Base-by-base conservation (phyloP, 2,113 vertebrate species). In the Ciconia boyciana region DNA sequence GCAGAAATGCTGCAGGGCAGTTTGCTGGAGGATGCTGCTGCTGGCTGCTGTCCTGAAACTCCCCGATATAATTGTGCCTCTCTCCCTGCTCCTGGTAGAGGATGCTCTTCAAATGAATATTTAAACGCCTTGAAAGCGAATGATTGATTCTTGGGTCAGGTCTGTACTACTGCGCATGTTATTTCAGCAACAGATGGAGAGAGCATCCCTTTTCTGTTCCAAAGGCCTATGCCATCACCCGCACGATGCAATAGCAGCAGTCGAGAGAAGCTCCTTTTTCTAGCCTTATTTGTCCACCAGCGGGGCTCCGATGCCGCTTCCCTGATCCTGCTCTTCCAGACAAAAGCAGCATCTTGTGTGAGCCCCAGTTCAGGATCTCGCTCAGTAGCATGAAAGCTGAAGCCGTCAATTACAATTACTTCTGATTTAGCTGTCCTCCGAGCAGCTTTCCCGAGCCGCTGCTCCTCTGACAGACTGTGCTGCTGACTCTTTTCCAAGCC, bases 81-180 rank as follows among this genome's bases (percentile, higher is more conserved):
- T 41, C 68, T 68, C 34, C 31, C 62, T 16, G 39, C 7, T 64
- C 57, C 85, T 18, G 62, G 17, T 6, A 41, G 41, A 62, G 61
- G 51, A 70, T 1, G 5, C 78, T 76, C 77, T 52, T 43, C 48
- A 64, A 19, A 46, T 16, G 19, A 82, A 46, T 24, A 72, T 66
- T 90, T 24, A 32, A 90, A 26, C 22, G 39, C n/a, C 82, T 36
- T 62, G 75, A 70, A 58, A 83, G 75, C 25, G 20, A 72, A 19
- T 1, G 48, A 46, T 0, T 28, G 60, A 61, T 76, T n/a, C 52
- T 21, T 0, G 10, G 55, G 20, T n/a, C 43, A n/a, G 64, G 29
- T 26, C 64, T 36, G 83, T 2, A 4, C 10, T 49, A 31, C 3
- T 4, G 1, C 3, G 6, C 4, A 6, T 11, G 51, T 19, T 51